These are phyloP conservation scores for Eupristina koningsbergeri DNA, from an alignment of 1,140 invertebrate genomes.

Conservation along the genomic window DNA sequence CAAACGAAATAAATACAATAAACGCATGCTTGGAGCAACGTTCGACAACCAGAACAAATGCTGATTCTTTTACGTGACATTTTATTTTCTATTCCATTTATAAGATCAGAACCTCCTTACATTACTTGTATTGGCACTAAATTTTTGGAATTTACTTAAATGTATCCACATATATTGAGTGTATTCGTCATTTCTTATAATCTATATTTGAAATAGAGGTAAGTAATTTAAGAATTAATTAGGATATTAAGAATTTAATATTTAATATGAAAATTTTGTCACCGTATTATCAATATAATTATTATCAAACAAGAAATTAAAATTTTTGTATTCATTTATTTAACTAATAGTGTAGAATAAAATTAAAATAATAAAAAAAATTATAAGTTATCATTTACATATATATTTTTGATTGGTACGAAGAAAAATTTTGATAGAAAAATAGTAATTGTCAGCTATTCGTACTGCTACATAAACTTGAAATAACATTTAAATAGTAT, in stretches of 20 bases:
- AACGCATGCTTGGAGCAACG: slow-evolving; percentile 63
- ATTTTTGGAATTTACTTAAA: neutral
- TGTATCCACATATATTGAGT: neutral
- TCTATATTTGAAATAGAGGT: neutral
- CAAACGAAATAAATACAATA: slow-evolving; percentile 33
- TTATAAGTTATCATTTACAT: neutral
- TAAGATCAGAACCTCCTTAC: neutral
- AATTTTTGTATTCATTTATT: neutral
- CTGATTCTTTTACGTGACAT: neutral
- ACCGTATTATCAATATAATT: neutral
- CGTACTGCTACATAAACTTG: too few species aligned
- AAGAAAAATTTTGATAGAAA: neutral
- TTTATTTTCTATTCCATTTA: slow-evolving; percentile 17
- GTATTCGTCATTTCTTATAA: too few species aligned
- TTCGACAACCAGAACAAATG: slow-evolving; percentile 52
- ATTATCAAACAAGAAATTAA: neutral
- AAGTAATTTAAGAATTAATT: too few species aligned
- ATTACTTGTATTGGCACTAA: neutral
- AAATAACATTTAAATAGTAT: neutral
- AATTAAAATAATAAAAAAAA: neutral
- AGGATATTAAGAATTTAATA: neutral
- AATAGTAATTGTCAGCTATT: neutral
- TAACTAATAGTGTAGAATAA: neutral
- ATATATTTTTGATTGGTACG: neutral
- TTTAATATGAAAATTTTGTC: neutral